Percentiles rank a stretch among this genome's conserved stretches.
phyloP scores from a whole-genome alignment of 1,140 invertebrate genomes.

The Cotesia typhae region DNA sequence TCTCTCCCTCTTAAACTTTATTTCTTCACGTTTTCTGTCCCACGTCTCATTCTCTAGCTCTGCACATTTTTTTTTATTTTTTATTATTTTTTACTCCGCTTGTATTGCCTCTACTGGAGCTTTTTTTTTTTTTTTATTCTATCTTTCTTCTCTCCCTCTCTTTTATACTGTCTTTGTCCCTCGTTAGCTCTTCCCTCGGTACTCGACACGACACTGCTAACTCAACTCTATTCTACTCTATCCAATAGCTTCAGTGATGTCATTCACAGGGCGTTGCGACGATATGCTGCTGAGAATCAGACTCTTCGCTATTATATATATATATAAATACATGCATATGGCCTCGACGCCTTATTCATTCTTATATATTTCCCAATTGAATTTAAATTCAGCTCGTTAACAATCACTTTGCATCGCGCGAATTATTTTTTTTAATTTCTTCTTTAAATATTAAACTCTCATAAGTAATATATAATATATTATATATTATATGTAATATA shows the following conservation, averaged over 20 bases:
- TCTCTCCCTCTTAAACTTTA: constrained; percentile 23
- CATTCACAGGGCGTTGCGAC: constrained; percentile 36
- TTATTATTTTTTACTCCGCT: background rate
- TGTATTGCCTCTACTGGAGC: constrained; percentile 25
- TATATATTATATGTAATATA: background rate
- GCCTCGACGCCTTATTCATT: constrained; percentile 3
- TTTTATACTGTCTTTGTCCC: background rate
- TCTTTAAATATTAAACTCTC: background rate
- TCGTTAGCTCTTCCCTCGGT: background rate
- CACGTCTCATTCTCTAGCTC: constrained; percentile 31
- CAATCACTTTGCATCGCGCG: constrained; percentile 26
- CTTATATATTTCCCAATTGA: constrained; percentile 30
- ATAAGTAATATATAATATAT: too few relatives aligned
- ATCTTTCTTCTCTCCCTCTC: constrained; percentile 27
- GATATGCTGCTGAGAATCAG: constrained; percentile 16
- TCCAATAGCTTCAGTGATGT: constrained; percentile 32
- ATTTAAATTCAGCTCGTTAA: constrained; percentile 14
- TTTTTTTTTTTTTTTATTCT: constrained; percentile 18
- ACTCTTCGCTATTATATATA: background rate
- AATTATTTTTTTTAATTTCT: constrained; percentile 4
- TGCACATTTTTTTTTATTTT: constrained; percentile 14
- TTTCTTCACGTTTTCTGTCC: constrained; percentile 27
- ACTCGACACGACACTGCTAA: constrained; percentile 5
- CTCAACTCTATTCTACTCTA: constrained; percentile 26
- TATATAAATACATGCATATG: too few relatives aligned